phyloP scores from a whole-genome alignment of 2,113 vertebrate species.

The Onychostoma macrolepis region DNA sequence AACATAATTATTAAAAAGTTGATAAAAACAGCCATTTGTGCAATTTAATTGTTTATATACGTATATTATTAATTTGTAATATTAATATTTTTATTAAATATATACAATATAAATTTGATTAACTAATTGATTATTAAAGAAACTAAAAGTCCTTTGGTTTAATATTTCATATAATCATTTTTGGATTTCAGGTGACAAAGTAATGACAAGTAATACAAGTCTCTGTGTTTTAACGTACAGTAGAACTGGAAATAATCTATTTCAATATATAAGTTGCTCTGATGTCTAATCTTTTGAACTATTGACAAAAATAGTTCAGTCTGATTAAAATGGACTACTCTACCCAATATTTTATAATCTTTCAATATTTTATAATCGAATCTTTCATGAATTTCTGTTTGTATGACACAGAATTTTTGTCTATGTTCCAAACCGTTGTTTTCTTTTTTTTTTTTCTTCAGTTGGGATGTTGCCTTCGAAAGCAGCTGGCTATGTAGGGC shows the following conservation, averaged over 20 bases:
- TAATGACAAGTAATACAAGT: neutral
- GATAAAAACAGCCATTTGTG: no score
- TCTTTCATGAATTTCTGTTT: neutral
- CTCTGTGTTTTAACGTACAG: neutral
- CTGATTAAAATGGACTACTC: no score
- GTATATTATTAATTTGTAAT: no score
- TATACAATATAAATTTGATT: no score
- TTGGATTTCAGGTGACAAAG: neutral
- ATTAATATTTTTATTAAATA: no score
- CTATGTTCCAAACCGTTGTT: neutral
- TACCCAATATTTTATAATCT: no score
- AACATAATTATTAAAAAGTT: no score
- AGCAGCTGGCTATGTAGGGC: neutral
- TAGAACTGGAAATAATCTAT: neutral
- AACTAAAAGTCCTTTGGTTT: neutral
- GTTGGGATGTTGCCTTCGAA: neutral
- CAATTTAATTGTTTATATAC: no score
- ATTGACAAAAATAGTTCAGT: no score
- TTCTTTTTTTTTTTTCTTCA: neutral
- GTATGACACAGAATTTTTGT: neutral
- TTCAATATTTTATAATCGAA: rapidly evolving
- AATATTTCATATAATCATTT: neutral
- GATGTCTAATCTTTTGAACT: no score
- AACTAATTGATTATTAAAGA: no score
- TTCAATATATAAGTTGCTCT: no score